These are phyloP conservation scores for Heliconius nattereri DNA, from an alignment of 1,140 invertebrate species.

Conservation along the genomic window DNA sequence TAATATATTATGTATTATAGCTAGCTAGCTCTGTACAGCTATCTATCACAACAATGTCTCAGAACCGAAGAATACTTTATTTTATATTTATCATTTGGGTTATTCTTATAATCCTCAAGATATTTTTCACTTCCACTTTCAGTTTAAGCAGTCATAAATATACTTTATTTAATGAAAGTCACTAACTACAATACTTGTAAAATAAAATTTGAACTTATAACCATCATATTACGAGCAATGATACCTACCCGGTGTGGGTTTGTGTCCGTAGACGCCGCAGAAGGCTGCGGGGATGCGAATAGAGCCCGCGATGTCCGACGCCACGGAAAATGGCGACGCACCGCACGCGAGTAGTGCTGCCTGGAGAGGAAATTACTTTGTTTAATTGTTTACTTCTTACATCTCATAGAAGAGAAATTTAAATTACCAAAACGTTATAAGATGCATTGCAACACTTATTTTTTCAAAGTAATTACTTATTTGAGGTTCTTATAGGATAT, in stretches of 20 bases:
- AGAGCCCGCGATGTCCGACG: constrained; percentile 93
- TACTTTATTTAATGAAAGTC: too few species aligned
- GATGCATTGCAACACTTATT: too few species aligned
- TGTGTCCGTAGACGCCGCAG: constrained; percentile 94
- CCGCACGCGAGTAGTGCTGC: constrained; percentile 86
- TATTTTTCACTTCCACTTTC: background rate
- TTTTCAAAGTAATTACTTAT: too few species aligned
- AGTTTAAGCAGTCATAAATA: background rate
- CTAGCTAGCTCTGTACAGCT: too few species aligned
- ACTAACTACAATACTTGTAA: too few species aligned
- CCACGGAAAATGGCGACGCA: constrained; percentile 90
- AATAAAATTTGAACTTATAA: too few species aligned
- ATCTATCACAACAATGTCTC: too few species aligned
- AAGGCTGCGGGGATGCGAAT: constrained; percentile 92
- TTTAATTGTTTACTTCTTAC: background rate
- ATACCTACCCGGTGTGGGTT: constrained; percentile 86
- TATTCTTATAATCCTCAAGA: background rate
- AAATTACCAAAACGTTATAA: too few species aligned
- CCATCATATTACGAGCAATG: too few species aligned
- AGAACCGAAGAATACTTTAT: background rate
- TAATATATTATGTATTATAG: too few species aligned
- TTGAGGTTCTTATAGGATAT: too few species aligned
- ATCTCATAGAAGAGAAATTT: too few species aligned
- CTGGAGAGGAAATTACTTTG: constrained; percentile 61
- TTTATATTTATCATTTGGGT: background rate